These are phyloP conservation scores for Herpailurus yagouaroundi DNA, from an alignment of 2,113 vertebrate genomes.

Conservation along the genomic window DNA sequence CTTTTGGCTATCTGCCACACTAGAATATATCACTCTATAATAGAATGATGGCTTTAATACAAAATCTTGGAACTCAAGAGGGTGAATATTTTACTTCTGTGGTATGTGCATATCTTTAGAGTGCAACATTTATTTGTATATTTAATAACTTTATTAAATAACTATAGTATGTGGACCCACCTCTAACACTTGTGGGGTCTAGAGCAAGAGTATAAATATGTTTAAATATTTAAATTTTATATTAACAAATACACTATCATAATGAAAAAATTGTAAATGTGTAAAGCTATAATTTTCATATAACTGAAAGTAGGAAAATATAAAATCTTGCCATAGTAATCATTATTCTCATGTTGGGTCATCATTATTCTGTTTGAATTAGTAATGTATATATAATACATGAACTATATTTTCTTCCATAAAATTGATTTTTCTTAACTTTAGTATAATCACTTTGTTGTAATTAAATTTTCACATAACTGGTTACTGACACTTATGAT, in stretches of 20 bases:
- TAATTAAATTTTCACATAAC: not conserved
- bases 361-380: not conserved
- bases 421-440: not conserved
- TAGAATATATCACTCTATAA: not conserved
- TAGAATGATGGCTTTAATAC: not conserved
- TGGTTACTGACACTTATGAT: not conserved
- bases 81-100: not conserved
- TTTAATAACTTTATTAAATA: not conserved
- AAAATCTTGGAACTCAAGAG: not conserved
- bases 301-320: not conserved
- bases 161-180: not conserved
- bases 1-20: not conserved
- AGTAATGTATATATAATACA: not conserved
- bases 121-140: not conserved
- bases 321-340: not conserved
- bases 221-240: not conserved
- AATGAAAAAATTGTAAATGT: not conserved
- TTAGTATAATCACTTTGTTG: not conserved
- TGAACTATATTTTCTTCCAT: not conserved
- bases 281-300: not conserved
- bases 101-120: not conserved
- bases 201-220: not conserved
- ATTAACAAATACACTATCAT: not conserved
- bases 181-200: not conserved
- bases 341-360: not conserved